A percentile compares a stretch with the other conserved stretches of the same genome.
Evolutionary conservation across 2,113 vertebrate species (phyloP).

Genomic region (Myotis brandtii): DNA sequence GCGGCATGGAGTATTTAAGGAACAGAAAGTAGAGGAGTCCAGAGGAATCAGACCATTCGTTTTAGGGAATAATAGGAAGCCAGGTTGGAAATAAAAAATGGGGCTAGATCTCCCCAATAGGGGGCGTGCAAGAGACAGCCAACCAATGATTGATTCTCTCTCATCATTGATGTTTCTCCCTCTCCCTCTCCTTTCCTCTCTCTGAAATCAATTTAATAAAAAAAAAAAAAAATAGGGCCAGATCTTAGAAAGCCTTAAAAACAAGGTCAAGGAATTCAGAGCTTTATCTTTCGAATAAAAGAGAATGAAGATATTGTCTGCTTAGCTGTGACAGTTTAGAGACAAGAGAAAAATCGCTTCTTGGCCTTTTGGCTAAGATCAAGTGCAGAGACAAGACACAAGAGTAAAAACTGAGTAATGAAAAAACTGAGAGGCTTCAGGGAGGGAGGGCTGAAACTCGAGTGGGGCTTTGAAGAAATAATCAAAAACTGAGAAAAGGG

Average conservation of each 20-base stretch:
- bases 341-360: background rate
- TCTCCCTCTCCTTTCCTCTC: background rate
- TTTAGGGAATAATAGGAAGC: background rate
- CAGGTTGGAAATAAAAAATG: background rate
- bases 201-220: too few species aligned
- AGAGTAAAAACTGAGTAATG: background rate
- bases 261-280: background rate
- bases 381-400: background rate
- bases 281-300: background rate
- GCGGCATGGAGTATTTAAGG: background rate
- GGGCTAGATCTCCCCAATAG: too few species aligned
- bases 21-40: background rate
- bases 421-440: background rate
- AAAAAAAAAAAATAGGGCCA: background rate
- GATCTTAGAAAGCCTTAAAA: conserved; percentile 16
- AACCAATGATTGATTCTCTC: too few species aligned
- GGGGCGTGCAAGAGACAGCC: too few species aligned
- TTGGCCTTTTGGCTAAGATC: background rate
- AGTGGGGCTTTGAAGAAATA: background rate
- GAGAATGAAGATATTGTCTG: background rate
- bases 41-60: background rate
- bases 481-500: conserved; percentile 25
- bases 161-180: background rate
- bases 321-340: background rate
- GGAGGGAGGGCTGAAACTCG: background rate